phyloP scores from a whole-genome alignment of 2,888 invertebrate genomes.

The Monochamus alternatus region DNA sequence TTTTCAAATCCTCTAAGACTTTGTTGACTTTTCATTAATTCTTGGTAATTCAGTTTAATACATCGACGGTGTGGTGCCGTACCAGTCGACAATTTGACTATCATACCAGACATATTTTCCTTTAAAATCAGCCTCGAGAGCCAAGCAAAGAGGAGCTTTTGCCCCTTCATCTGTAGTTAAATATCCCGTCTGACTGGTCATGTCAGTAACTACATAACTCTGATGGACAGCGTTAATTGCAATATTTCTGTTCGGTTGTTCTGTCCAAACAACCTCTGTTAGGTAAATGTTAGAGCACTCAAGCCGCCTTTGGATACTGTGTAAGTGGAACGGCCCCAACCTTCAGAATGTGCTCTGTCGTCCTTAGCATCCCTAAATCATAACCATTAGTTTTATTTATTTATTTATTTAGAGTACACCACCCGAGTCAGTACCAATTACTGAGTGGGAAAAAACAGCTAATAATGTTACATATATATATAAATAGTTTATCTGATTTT shows the following conservation, averaged over 20 bases:
- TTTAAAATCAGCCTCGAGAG: constrained; percentile 76
- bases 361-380: constrained; percentile 31
- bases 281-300: constrained; percentile 78
- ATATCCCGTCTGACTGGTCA: constrained; percentile 80
- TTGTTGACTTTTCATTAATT: too few species aligned
- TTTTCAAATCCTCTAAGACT: too few species aligned
- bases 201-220: constrained; percentile 84
- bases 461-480: too few species aligned
- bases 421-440: too few species aligned
- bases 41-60: background rate
- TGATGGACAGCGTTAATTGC: constrained; percentile 83
- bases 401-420: too few species aligned
- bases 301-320: constrained; percentile 83
- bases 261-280: constrained; percentile 76
- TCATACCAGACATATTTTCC: constrained; percentile 80
- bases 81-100: constrained; percentile 75
- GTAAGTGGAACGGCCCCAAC: constrained; percentile 75
- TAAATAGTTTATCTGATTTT: too few species aligned
- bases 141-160: constrained; percentile 77
- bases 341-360: constrained; percentile 58
- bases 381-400: too few species aligned
- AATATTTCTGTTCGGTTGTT: constrained; percentile 74
- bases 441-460: too few species aligned
- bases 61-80: constrained; percentile 36
- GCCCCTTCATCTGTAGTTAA: constrained; percentile 76